These are phyloP conservation scores for Catharus fuscescens DNA, from an alignment of 2,113 vertebrate genomes.

Conservation along the genomic window DNA sequence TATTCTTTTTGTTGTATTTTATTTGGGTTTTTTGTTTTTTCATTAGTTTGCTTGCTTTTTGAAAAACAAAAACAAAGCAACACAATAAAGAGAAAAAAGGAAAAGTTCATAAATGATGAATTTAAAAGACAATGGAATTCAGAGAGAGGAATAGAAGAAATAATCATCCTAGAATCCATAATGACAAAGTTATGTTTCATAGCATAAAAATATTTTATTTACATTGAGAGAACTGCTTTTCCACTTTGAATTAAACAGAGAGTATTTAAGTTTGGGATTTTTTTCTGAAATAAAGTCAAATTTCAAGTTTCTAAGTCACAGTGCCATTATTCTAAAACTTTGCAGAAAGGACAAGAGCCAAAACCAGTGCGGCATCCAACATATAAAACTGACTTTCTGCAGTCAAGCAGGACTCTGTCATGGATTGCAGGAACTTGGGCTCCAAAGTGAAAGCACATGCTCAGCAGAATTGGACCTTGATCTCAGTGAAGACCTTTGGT, in stretches of 20 bases:
- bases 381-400: neutral
- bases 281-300: neutral
- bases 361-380: neutral
- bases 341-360: neutral
- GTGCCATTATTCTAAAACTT: neutral
- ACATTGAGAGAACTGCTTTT: neutral
- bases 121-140: neutral
- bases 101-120: neutral
- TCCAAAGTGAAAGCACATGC: neutral
- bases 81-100: neutral
- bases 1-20: neutral
- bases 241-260: neutral
- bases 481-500: neutral
- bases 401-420: neutral
- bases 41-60: neutral
- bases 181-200: neutral
- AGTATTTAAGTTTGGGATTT: neutral
- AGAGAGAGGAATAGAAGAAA: neutral
- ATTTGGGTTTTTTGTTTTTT: neutral
- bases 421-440: neutral
- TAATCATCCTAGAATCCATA: neutral
- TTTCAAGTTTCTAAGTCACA: neutral
- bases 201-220: constrained; percentile 25
- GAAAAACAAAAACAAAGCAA: neutral
- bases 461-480: neutral